Evolutionary conservation across 2,797 vertebrate genomes (phyloP), one percentile per base, ranked within the genome.

Genomic region (Muscicapa striata): DNA sequence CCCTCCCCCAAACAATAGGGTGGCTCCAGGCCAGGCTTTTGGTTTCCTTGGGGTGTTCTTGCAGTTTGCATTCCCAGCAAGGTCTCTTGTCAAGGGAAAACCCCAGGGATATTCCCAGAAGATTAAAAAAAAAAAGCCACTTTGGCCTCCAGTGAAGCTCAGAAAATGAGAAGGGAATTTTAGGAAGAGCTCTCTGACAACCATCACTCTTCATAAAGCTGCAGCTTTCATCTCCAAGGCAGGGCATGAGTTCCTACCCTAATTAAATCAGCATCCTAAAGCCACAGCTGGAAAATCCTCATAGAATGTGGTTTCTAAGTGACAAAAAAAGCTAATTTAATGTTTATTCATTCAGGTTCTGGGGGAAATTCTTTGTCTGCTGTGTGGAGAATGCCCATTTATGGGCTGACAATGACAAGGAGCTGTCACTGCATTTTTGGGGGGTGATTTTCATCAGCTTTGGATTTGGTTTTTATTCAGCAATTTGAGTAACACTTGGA

Each of bases 221-320:
- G 27, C 67, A 84, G 59, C 68, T 93, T 89, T 87, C 38, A 14
- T 88, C 88, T 41, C 20, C 81, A 66, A 90, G 43, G n/a, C 73
- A 79, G 48, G 43, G 40, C 17, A 72, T 48, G 54, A 88, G 40
- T 40, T 93, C 70, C 68, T 87, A 29, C 63, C 61, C 73, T 72
- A 55, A 34, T 90, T 69, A 46, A 70, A 90, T 59, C 30, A 73
- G 38, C 67, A 73, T 74, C 57, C 48, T 87, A 62, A 90, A 96
- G 73, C 77, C 94, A 79, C 75, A 94, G 74, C 70, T 90, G 74
- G 78, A 90, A 90, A 90, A 84, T 57, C 78, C 45, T 89, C 45
- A 10, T 73, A 85, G 78, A 82, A 87, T 79, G 55, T 55, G 49
- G 38, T 67, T 92, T 67, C 78, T 62, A 32, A 94, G 38, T 72